phyloP scores from a whole-genome alignment of 1,140 invertebrate species.

The Zaprionus africanus region DNA sequence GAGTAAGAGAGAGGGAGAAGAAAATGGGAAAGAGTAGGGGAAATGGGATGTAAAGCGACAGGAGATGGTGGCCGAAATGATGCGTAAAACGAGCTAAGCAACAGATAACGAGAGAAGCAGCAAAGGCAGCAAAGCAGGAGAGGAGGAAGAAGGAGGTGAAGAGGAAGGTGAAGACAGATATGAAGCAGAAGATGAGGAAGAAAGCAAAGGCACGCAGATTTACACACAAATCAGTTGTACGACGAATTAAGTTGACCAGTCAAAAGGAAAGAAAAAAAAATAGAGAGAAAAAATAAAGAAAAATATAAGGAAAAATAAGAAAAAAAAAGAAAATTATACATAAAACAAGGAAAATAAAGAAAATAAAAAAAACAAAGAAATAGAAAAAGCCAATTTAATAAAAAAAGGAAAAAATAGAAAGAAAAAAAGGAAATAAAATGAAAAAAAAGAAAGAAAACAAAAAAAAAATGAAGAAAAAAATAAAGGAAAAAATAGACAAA shows the following conservation, averaged over 20 bases:
- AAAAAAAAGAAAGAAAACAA: too few species aligned
- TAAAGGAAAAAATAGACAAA: too few species aligned
- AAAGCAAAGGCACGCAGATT: constrained; percentile 15
- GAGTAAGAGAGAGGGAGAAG: constrained; percentile 27
- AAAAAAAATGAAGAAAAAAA: too few species aligned
- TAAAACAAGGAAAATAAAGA: background rate
- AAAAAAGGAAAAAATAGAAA: background rate
- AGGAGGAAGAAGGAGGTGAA: background rate
- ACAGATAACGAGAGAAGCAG: constrained; percentile 57
- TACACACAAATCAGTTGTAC: constrained; percentile 25
- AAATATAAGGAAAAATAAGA: background rate
- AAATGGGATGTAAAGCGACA: background rate
- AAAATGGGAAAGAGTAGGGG: background rate
- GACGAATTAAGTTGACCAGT: constrained; percentile 7
- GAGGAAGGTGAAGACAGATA: background rate
- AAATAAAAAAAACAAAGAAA: background rate
- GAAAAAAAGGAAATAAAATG: too few species aligned
- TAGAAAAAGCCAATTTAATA: too few species aligned
- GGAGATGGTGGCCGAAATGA: constrained; percentile 49
- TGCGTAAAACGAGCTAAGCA: constrained; percentile 67
- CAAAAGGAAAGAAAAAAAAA: background rate
- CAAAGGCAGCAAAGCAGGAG: background rate
- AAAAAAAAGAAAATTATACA: background rate
- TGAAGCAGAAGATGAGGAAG: constrained; percentile 5
- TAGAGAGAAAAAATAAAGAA: background rate